Base-by-base conservation (phyloP, 2,888 invertebrate genomes). In the Pimpla rufipes region DNA sequence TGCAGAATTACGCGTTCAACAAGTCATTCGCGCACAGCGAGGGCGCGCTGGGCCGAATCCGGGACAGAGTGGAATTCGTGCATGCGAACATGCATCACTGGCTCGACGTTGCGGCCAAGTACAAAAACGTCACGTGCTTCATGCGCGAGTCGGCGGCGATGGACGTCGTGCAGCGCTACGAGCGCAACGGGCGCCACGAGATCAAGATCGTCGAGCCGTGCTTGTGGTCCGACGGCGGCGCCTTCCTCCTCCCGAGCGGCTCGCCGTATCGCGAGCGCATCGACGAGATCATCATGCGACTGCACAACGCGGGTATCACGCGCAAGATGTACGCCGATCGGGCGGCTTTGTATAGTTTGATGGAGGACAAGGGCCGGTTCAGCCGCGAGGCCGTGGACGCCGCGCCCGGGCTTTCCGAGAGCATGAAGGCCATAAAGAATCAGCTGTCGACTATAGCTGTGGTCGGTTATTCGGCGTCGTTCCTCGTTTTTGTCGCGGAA, bases 241-340 rank as follows among this genome's bases (percentile, higher is more conserved):
- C 75, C 6, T 85, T 85, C 29, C 11, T 23, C 1, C 10, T 85
- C 10, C 37, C 59, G 10, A 68, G 50, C 10, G 73, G 81, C 18
- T 81, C 85, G 8, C 86, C 86, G 1, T 86, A 84, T 59, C 50
- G 70, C 0, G 42, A 64, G 1, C 47, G 62, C 13, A 82, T 86
- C 5, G 73, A 84, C 40, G 4, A 6, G 0, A 13, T 86, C 8
- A 62, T 83, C 4, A 11, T 6, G 16, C 10, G 50, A 4, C 50
- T 84, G 11, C n/a, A 75, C 0, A 59, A 50, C 6, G 10, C 78
- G 0, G 85, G 84, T 21, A 29, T 86, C 18, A 45, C 50, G 18
- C n/a, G 10, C 3, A 35, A 75, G 37, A 11, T 23, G 6, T 55
- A 23, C 35, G 29, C 29, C 2, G 29, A 29, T 29, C 29, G 29